Base-by-base conservation (phyloP, 2,797 vertebrate species). In the Sebastes vulpes region DNA sequence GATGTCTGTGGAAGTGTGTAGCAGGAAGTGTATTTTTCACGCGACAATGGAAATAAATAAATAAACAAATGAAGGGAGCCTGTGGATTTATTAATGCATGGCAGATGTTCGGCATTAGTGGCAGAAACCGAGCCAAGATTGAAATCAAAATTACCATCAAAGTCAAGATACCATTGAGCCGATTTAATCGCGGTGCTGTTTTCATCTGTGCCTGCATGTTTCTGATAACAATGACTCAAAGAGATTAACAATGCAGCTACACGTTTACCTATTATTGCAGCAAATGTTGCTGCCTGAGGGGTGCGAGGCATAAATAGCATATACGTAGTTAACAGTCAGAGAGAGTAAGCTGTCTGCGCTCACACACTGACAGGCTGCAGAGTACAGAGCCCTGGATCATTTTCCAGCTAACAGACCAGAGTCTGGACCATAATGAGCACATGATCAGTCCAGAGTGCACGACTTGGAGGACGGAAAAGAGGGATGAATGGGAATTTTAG, bases 71-170 rank as follows among this genome's bases (percentile, higher is more conserved):
- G 50, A 73, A 75, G 58, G 58, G 75, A 72, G 86, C 74, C 83
- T 82, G 84, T 85, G 82, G 89, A 82, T 94, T 88, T 92, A 89
- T 77, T 91, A 90, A 94, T 88, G 66, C 72, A 46, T 26, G 66
- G 80, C 92, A 93, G 92, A 92, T 94, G 92, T 91, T 93, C 68
- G 66, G 58, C 77, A 88, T 86, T 87, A 89, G 63, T 58, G 76
- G 56, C 7, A 69, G 35, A 82, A 86, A 74, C 68, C 72, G 21
- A 88, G 79, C 64, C 58, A 59, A 88, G 83, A 90, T 3, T 69
- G 4, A 67, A 88, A 93, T 92, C 84, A 84, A 70, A 80, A 88
- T 79, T 52, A 72, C 52, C 80, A 81, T 84, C 29, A 72, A 77
- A 79, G 67, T 84, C 79, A 38, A 83, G 72, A 73, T 81, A 68